These are phyloP conservation scores for Lordiphosa stackelbergi DNA, from an alignment of 1,140 invertebrate species.

Conservation along the genomic window DNA sequence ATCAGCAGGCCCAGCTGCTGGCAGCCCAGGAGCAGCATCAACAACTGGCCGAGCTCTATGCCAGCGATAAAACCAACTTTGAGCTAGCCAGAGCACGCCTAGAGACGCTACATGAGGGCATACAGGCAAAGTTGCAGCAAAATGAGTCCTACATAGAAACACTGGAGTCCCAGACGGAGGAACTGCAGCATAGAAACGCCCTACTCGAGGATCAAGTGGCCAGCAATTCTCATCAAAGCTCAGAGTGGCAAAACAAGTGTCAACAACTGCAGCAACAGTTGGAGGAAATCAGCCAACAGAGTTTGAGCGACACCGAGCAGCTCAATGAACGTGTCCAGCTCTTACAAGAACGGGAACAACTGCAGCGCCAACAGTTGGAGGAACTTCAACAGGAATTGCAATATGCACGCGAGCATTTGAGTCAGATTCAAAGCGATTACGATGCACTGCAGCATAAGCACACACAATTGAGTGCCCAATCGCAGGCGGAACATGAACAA, in stretches of 20 bases:
- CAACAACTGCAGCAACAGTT: slow-evolving; percentile 78
- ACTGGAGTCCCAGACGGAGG: slow-evolving; percentile 82
- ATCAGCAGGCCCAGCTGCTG: slow-evolving; percentile 18
- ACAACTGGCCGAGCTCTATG: slow-evolving; percentile 13
- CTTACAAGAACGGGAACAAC: too few species aligned
- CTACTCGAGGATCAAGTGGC: slow-evolving; percentile 81
- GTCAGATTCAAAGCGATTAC: too few species aligned
- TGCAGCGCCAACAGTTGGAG: too few species aligned
- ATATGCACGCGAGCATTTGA: too few species aligned
- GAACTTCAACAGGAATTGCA: too few species aligned
- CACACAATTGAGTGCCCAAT: neutral
- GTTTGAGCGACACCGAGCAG: too few species aligned
- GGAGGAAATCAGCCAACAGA: slow-evolving; percentile 72
- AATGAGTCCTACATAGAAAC: slow-evolving; percentile 85
- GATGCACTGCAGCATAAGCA: too few species aligned
- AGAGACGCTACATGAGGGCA: slow-evolving; percentile 72
- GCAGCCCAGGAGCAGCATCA: slow-evolving; percentile 51
- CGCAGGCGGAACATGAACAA: slow-evolving; percentile 19
- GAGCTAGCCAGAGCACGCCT: slow-evolving; percentile 48
- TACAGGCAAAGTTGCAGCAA: slow-evolving; percentile 84
- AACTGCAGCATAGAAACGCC: slow-evolving; percentile 80
- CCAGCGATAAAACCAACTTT: slow-evolving; percentile 53
- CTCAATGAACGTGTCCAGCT: too few species aligned
- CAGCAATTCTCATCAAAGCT: slow-evolving; percentile 78
- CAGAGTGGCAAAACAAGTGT: slow-evolving; percentile 78